phyloP scores from a whole-genome alignment of 2,888 invertebrate genomes.

The Cyclophora albipunctata region DNA sequence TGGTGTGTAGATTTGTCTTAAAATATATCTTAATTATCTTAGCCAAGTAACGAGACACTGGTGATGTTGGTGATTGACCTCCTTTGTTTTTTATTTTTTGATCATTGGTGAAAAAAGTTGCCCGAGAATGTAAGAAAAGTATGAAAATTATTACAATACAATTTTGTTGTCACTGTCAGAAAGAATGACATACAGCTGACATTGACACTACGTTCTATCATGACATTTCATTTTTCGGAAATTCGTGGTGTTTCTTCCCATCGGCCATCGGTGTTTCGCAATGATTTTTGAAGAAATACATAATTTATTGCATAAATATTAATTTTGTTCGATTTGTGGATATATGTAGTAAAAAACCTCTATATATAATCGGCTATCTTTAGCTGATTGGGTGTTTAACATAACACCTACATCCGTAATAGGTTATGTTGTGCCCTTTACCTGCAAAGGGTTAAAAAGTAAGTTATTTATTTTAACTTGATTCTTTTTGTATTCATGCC shows the following conservation, averaged over 20 bases:
- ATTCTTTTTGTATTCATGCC: no score
- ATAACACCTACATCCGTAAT: constrained; percentile 22
- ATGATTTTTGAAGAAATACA: constrained; percentile 25
- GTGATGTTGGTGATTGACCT: no score
- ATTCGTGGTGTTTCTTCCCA: constrained; percentile 30
- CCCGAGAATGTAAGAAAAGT: no score
- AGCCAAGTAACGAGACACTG: no score
- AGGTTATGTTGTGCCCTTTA: constrained; percentile 61
- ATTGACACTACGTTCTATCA: no score
- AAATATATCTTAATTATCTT: no score
- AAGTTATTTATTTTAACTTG: constrained; percentile 23
- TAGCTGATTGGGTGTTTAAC: constrained; percentile 5
- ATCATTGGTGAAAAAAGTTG: no score
- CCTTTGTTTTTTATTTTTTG: no score
- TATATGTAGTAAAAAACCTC: constrained; percentile 9
- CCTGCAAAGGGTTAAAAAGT: constrained; percentile 46
- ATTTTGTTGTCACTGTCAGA: no score
- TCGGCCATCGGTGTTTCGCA: constrained; percentile 24
- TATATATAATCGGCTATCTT: neutral
- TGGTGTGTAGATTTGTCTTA: no score
- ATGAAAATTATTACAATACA: no score
- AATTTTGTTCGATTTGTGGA: neutral
- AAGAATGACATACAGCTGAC: no score
- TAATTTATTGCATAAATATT: constrained; percentile 11
- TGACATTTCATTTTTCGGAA: constrained; percentile 12